phyloP scores from a whole-genome alignment of 2,888 invertebrate species.

The Aporophyla nigra region DNA sequence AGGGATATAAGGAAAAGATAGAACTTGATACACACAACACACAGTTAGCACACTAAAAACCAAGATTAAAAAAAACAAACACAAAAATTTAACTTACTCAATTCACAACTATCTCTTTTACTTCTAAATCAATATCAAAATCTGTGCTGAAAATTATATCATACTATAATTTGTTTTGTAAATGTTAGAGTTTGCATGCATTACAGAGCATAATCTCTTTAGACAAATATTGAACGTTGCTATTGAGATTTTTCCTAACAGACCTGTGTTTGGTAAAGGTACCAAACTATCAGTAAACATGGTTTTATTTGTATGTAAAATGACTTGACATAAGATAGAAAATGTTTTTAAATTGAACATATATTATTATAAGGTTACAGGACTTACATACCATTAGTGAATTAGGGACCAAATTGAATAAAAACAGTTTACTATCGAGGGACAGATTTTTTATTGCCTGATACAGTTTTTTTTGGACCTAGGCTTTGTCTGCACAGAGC shows the following conservation, averaged over 20 bases:
- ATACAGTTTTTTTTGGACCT: background rate
- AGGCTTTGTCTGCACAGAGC: background rate
- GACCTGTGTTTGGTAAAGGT: too few species aligned
- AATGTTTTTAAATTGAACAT: background rate
- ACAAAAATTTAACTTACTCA: too few species aligned
- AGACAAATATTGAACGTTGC: too few species aligned
- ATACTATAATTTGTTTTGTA: conserved; percentile 3
- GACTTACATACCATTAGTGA: background rate
- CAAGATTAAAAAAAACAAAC: too few species aligned
- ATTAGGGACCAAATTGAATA: background rate
- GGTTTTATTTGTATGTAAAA: background rate
- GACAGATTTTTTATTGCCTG: background rate
- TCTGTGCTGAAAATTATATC: background rate
- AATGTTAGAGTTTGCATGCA: too few species aligned
- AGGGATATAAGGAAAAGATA: too few species aligned
- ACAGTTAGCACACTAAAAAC: too few species aligned
- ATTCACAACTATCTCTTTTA: background rate
- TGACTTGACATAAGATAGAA: conserved; percentile 2
- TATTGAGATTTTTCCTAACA: too few species aligned
- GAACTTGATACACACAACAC: too few species aligned
- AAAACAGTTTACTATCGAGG: background rate
- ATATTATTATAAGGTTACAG: background rate
- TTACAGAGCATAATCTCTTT: too few species aligned
- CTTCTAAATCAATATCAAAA: background rate
- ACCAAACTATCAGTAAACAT: background rate